These are phyloP conservation scores for Noctua janthe DNA, from an alignment of 2,888 invertebrate species.

Conservation along the genomic window DNA sequence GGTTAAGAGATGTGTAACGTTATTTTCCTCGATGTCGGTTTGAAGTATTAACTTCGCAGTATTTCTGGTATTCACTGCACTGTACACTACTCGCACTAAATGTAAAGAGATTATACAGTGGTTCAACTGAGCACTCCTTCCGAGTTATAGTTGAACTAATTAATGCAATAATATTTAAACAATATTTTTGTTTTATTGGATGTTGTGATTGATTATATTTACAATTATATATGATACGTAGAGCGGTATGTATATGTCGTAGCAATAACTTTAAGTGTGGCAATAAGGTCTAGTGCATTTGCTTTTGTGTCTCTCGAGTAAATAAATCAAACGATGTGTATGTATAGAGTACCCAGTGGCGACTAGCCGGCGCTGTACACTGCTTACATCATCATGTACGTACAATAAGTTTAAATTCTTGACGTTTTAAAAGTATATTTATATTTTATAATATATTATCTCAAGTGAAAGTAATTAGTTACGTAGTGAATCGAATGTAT, in stretches of 20 bases:
- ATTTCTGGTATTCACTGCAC: constrained; percentile 77
- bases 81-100: constrained; percentile 81
- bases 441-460: constrained; percentile 87
- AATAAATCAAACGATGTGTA: constrained; percentile 76
- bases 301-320: constrained; percentile 85
- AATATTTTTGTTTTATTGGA: constrained; percentile 87
- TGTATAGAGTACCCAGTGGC: constrained; percentile 77
- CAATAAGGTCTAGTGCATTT: constrained; percentile 88
- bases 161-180: constrained; percentile 87
- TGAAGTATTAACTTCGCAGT: constrained; percentile 74
- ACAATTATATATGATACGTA: constrained; percentile 84
- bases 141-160: constrained; percentile 79
- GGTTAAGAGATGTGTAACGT: constrained; percentile 66
- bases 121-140: constrained; percentile 78
- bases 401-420: constrained; percentile 87
- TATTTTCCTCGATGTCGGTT: constrained; percentile 68
- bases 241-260: constrained; percentile 86
- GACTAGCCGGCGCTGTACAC: constrained; percentile 83
- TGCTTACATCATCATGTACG: constrained; percentile 82
- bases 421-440: constrained; percentile 82
- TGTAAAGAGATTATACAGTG: constrained; percentile 73
- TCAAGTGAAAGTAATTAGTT: constrained; percentile 81
- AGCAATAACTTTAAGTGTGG: constrained; percentile 89
- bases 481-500: constrained; percentile 79
- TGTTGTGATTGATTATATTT: constrained; percentile 89